phyloP scores from a whole-genome alignment of 2,888 invertebrate species.

The Pristionchus maxplancki region DNA sequence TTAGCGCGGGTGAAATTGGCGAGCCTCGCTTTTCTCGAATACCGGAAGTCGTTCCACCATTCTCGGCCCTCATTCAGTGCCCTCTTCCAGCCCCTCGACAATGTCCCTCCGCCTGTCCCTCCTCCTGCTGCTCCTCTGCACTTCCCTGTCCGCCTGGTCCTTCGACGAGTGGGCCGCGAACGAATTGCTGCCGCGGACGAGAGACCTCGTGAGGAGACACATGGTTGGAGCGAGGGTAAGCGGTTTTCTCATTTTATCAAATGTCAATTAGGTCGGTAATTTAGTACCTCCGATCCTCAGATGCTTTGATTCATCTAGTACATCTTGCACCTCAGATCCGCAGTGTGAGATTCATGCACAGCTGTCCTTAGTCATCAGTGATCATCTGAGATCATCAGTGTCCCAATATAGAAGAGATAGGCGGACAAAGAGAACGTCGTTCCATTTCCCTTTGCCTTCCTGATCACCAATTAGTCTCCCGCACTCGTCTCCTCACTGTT shows the following conservation, averaged over 20 bases:
- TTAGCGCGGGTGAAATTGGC: too few relatives aligned
- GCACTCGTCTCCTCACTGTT: background rate
- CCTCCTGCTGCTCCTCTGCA: background rate
- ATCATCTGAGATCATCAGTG: too few relatives aligned
- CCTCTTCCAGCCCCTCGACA: background rate
- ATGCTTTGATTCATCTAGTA: too few relatives aligned
- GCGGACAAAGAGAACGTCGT: background rate
- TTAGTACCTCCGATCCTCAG: too few relatives aligned
- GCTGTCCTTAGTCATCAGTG: too few relatives aligned
- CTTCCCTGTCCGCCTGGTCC: background rate
- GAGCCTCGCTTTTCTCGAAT: background rate
- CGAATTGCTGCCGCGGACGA: background rate
- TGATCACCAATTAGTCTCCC: background rate
- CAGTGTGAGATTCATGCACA: too few relatives aligned
- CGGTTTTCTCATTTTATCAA: too few relatives aligned
- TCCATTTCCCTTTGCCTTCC: background rate
- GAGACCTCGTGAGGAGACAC: constrained; percentile 39
- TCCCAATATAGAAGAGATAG: background rate
- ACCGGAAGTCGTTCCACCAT: background rate
- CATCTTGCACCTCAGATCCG: too few relatives aligned
- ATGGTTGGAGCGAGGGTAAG: constrained; percentile 46
- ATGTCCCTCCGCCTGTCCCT: constrained; percentile 36
- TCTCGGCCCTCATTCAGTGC: background rate
- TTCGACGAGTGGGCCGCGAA: constrained; percentile 48
- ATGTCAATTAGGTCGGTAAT: too few relatives aligned